Base-by-base conservation (phyloP, 2,888 invertebrate species). In the Aphidius colemani region DNA sequence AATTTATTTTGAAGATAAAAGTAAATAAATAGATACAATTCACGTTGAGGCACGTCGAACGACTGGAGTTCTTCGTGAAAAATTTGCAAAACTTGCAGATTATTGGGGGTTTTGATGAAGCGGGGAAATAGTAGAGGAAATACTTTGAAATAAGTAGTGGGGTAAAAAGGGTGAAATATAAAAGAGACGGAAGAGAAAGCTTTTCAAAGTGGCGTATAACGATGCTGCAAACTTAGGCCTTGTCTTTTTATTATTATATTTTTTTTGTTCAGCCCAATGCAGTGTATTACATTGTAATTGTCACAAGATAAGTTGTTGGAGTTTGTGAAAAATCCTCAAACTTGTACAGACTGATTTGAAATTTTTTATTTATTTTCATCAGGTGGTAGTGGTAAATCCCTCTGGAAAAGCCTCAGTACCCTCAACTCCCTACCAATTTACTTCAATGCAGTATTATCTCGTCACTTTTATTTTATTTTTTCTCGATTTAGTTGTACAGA, bases 401-500 rank as follows among this genome's bases (percentile, higher is more conserved):
- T 71, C 67, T 71, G 70, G 71, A 73, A 71, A 30, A 74, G 68
- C 69, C 66, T 71, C 70, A 65, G 66, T 71, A 66, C 68, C 67
- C 67, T 65, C 66, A 64, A 67, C 65, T 69, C 63, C 70, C 71
- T 72, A 71, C 67, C 70, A 71, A 70, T 75, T 72, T 74, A 69
- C 71, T 70, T 69, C 73, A 74, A 74, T 76, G 77, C 78, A 72
- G 74, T 70, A 77, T 72, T 70, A 69, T 43, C 30, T 61, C 57
- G 53, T 64, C 65, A 51, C 51, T 57, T 49, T 49, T 53, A 30
- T 49, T 30, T 55, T 49, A 62, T 51, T 55, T 44, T 10, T 43
- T 53, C 30, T 10, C 11, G 11, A 39, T 11, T 30, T 5, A 48
- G 2, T 7, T 13, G 2, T 10, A 7, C 46, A 30, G n/a, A n/a